Conservation (phyloP, 2,888 invertebrate genomes). For the Caenorhabditis wallacei region DNA sequence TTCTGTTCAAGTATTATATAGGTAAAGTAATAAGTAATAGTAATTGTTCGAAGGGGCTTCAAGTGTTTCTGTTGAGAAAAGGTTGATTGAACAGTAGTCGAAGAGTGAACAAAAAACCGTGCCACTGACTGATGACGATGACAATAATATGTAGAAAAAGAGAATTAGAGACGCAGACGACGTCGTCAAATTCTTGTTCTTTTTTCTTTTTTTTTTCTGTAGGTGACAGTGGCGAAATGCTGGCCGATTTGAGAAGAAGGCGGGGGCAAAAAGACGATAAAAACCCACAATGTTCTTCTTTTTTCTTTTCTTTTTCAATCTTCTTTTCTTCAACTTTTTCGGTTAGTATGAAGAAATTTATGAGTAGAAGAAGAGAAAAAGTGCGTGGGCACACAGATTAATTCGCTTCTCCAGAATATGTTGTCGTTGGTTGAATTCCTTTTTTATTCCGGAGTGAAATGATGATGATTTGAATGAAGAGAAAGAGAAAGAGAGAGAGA, state of each 20-base stretch:
- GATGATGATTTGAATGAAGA: slow-evolving; percentile 21
- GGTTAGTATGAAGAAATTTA: slow-evolving; percentile 26
- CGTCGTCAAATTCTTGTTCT: slow-evolving; percentile 48
- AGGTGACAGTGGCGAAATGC: slow-evolving; percentile 34
- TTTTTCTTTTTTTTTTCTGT: slow-evolving; percentile 33
- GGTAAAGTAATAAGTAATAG: slow-evolving; percentile 2
- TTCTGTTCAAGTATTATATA: background rate
- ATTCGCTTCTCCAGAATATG: slow-evolving; percentile 39
- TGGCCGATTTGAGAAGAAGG: slow-evolving; percentile 41
- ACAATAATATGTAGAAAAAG: slow-evolving; percentile 15
- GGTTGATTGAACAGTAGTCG: slow-evolving; percentile 15
- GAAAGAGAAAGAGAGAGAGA: background rate
- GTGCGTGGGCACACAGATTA: slow-evolving; percentile 60
- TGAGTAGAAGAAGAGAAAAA: slow-evolving; percentile 16
- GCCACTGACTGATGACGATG: slow-evolving; percentile 39
- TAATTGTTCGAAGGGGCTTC: background rate
- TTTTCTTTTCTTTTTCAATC: background rate
- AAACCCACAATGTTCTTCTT: slow-evolving; percentile 49
- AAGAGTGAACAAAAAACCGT: slow-evolving; percentile 25
- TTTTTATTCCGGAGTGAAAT: slow-evolving; percentile 35
- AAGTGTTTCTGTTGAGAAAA: background rate
- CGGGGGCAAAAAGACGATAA: slow-evolving; percentile 40
- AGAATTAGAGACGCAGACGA: slow-evolving; percentile 33
- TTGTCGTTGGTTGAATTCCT: slow-evolving; percentile 7
- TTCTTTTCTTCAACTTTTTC: slow-evolving; percentile 24